Percentiles rank a stretch among this genome's conserved stretches.
These are phyloP conservation scores for Thumatha senex DNA, from an alignment of 2,888 invertebrate genomes.

Conservation along the genomic window DNA sequence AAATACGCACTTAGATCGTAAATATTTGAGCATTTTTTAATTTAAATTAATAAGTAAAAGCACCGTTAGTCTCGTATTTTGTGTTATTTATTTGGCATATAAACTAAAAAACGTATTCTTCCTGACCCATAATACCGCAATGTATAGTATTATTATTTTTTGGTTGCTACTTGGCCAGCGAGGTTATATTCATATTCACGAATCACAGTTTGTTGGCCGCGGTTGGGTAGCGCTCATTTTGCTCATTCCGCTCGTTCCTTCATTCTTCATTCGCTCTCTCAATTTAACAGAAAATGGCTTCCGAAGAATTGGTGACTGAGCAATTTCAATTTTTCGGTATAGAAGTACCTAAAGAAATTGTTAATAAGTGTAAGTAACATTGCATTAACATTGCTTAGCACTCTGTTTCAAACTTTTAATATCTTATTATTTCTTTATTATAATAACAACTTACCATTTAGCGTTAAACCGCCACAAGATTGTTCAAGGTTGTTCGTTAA, in stretches of 20 bases:
- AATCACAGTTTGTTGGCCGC: no score
- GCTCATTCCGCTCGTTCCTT: conserved; percentile 46
- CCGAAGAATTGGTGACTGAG: conserved; percentile 82
- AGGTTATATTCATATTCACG: no score
- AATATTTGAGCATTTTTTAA: no score
- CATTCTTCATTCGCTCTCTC: conserved; percentile 46
- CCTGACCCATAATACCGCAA: no score
- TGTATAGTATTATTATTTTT: no score
- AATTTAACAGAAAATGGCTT: conserved; percentile 78
- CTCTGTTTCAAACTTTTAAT: conserved; percentile 12
- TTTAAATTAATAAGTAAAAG: no score
- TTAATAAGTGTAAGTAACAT: conserved; percentile 81
- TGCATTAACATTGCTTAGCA: conserved; percentile 14
- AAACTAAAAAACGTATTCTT: no score
- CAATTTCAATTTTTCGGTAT: conserved; percentile 86
- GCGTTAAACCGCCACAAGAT: conserved; percentile 46
- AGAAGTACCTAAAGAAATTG: conserved; percentile 77
- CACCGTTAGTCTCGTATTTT: no score
- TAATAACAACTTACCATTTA: conserved; percentile 22
- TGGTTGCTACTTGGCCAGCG: no score
- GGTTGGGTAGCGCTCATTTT: conserved; percentile 40
- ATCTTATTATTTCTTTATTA: conserved; percentile 21
- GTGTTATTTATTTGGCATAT: no score
- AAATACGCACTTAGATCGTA: no score
- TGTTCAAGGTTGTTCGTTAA: conserved; percentile 77